Evolutionary conservation across 2,797 vertebrate genomes (phyloP).

Genomic region (Gymnoscopelus braueri): DNA sequence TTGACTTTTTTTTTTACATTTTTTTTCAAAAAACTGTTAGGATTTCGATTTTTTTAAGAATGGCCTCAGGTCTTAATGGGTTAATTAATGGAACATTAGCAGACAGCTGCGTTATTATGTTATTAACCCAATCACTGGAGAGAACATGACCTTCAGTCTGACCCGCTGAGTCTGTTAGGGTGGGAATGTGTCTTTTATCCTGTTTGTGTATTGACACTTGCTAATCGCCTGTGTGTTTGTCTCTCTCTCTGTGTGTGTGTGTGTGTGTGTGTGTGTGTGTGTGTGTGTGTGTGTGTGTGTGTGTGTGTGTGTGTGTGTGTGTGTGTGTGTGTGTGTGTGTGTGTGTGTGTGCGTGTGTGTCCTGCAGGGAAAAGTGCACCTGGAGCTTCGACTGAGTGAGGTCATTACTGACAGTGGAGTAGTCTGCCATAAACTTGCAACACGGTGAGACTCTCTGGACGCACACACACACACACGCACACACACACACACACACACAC

Average conservation of each 20-base stretch:
- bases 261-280: conserved; percentile 2
- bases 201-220: conserved; percentile 16
- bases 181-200: conserved; percentile 26
- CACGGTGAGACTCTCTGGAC: conserved; percentile 83
- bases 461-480: conserved; percentile 15
- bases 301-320: conserved; percentile 8
- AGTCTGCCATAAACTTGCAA: conserved; percentile 94
- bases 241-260: neutral
- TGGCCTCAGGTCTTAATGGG: too few species aligned
- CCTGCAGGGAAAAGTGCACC: conserved; percentile 94
- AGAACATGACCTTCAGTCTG: conserved; percentile 39
- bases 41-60: too few species aligned
- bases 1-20: too few species aligned
- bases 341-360: conserved; percentile 31
- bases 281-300: conserved; percentile 15
- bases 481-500: conserved; percentile 14
- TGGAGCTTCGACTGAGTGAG: conserved; percentile 96
- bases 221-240: neutral
- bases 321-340: conserved; percentile 7
- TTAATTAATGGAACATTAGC: conserved; percentile 75
- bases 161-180: conserved; percentile 9
- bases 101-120: conserved; percentile 74
- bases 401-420: conserved; percentile 96
- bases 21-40: too few species aligned
- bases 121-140: conserved; percentile 70